Evolutionary conservation across 1,140 invertebrate species (phyloP), one percentile per base, ranked within the genome.

Genomic region (Streblospio benedicti): DNA sequence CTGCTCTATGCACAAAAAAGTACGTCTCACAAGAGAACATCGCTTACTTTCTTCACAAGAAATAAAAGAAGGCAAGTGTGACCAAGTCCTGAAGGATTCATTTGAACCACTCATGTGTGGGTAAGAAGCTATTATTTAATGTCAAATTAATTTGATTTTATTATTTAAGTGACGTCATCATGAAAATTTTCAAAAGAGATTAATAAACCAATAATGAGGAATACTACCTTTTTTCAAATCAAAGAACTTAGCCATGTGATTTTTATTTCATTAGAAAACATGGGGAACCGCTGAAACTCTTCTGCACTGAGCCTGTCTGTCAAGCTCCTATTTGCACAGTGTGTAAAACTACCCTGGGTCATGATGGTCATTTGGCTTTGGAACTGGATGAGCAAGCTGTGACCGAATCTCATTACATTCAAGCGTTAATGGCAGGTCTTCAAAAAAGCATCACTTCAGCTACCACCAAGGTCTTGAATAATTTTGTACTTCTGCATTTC

Each of bases 51-150:
- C 35, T 16, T 33, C 60, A 12, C n/a, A 38, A 32, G 60, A 62
- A 25, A 32, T 62, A 20, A 35, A 44, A 20, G 52, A 23, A 23
- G 55, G 60, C 25, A 43, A 62, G 20, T 58, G 41, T 25, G 60
- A 62, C 51, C 30, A 59, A 20, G 32, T 57, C 4, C 35, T 62
- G 43, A 62, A 62, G 60, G 44, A n/a, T n/a, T n/a, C n/a, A n/a
- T 62, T 62, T 43, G 60, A 62, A 27, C 60, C 60, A 31, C 60
- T 62, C 12, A 49, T 62, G 25, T 62, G 60, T 33, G n/a, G n/a
- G n/a, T n/a, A n/a, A n/a, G n/a, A n/a, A n/a, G n/a, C n/a, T n/a
- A n/a, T n/a, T n/a, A n/a, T n/a, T n/a, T n/a, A n/a, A n/a, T n/a
- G n/a, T n/a, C n/a, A n/a, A n/a, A n/a, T n/a, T n/a, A n/a, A n/a